Evolutionary conservation across 2,888 invertebrate species (phyloP).

Genomic region (Hydrotaea cyrtoneurina): DNA sequence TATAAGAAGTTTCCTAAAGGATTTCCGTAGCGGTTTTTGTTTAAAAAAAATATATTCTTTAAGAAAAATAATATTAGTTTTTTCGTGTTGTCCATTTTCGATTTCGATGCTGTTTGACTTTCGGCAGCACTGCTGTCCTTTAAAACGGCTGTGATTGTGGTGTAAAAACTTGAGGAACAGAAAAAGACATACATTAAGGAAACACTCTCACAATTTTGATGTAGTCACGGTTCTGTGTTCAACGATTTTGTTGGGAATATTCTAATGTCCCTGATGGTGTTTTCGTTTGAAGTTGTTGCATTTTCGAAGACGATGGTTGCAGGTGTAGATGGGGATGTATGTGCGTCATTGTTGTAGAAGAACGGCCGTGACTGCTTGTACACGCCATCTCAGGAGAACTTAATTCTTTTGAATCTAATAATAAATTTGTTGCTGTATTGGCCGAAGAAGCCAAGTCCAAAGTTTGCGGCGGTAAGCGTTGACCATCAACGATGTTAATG

Average conservation of each 20-base stretch:
- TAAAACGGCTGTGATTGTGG: not conserved
- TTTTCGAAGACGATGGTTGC: constrained; percentile 65
- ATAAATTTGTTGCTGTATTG: constrained; percentile 72
- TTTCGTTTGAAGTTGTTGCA: constrained; percentile 65
- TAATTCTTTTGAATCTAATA: constrained; percentile 53
- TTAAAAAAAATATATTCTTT: constrained; percentile 37
- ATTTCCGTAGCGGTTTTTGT: constrained; percentile 7
- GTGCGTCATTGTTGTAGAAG: constrained; percentile 71
- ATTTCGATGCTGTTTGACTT: constrained; percentile 17
- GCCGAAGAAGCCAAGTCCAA: constrained; percentile 77
- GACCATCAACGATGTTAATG: constrained; percentile 72
- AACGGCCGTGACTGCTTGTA: constrained; percentile 59
- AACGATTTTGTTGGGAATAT: constrained; percentile 29
- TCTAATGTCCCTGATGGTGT: constrained; percentile 11
- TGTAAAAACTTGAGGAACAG: constrained; percentile 23
- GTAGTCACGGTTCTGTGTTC: not conserved
- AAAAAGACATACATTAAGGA: not conserved
- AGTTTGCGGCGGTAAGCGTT: constrained; percentile 72
- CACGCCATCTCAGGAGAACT: constrained; percentile 47
- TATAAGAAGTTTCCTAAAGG: constrained; percentile 2
- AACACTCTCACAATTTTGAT: not conserved
- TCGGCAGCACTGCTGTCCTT: constrained; percentile 48
- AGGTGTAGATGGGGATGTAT: constrained; percentile 74
- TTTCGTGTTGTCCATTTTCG: constrained; percentile 30
- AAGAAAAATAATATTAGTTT: constrained; percentile 40